These are phyloP conservation scores for Megalops atlanticus DNA, from an alignment of 2,113 vertebrate genomes.

Conservation along the genomic window DNA sequence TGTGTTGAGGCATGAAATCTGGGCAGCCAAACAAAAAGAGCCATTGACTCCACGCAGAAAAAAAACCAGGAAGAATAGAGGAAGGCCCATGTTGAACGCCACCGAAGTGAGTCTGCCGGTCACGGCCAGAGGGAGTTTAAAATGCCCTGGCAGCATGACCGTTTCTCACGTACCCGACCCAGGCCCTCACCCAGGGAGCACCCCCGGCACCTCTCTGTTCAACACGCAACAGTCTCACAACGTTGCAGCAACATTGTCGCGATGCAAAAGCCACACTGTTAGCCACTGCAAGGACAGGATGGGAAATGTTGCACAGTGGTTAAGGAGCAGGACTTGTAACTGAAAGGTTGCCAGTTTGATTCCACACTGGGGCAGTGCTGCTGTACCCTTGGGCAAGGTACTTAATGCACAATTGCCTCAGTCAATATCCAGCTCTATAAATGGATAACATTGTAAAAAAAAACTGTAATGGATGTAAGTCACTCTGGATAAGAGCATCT, in stretches of 20 bases:
- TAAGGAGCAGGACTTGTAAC: too few species aligned
- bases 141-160: slow-evolving; percentile 27
- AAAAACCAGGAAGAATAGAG: slow-evolving; percentile 44
- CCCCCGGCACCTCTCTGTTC: neutral
- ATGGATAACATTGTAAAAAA: too few species aligned
- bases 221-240: neutral
- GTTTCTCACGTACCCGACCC: neutral
- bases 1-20: slow-evolving; percentile 65
- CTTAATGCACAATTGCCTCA: too few species aligned
- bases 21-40: slow-evolving; percentile 69
- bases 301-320: too few species aligned
- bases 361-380: too few species aligned
- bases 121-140: slow-evolving; percentile 52
- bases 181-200: neutral
- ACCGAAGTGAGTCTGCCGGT: slow-evolving; percentile 50
- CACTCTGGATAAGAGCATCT: too few species aligned
- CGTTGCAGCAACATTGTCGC: neutral
- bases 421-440: too few species aligned
- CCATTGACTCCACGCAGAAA: slow-evolving; percentile 56
- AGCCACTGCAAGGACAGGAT: too few species aligned
- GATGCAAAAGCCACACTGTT: too few species aligned
- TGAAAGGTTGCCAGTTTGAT: too few species aligned
- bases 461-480: too few species aligned
- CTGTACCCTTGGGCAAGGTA: too few species aligned
- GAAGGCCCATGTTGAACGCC: slow-evolving; percentile 39